Base-by-base conservation (phyloP, 2,888 invertebrate genomes). In the Unio delphinus region DNA sequence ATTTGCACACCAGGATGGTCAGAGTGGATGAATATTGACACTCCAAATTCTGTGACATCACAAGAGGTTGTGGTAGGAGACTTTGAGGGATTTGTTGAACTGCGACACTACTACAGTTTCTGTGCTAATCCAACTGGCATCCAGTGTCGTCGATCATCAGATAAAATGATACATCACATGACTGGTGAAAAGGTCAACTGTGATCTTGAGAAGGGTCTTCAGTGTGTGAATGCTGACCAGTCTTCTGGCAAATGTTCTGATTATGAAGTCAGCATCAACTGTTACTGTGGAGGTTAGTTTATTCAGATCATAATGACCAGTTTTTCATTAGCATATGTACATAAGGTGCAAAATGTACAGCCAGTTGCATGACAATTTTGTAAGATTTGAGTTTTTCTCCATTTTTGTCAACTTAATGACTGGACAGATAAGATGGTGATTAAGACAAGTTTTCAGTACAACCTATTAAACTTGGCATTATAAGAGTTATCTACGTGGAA, bases 141-240 rank as follows among this genome's bases (percentile, higher is more conserved):
- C 23, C 78, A 84, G 69, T 88, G 88, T 73, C 75, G 81, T 30
- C 80, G 80, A 30, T 73, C 77, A 1, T 58, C 65, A 1, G 68
- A 70, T 26, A 79, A 80, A n/a, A 68, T 72, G 15, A 80, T 82
- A 4, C 80, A 80, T 61, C 74, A 79, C 11, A 68, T 74, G n/a
- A 77, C 82, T 11, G 74, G 78, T 20, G 85, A 87, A 63, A 71
- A 64, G 0, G 76, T 75, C 7, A 62, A 63, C 1, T 88, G 88
- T 69, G 81, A 85, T 64, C 87, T 95, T 70, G 93, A 94, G 79
- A 91, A 92, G 18, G 96, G 96, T 0, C 91, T 96, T 0, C 89
- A 93, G 8, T 96, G 96, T 86, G 90, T 89, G 69, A 90, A 86
- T 65, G 73, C 74, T 26, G 73, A 82, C 17, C 86, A 87, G 67